phyloP scores from a whole-genome alignment of 1,140 invertebrate genomes.

The Ectropis grisescens region DNA sequence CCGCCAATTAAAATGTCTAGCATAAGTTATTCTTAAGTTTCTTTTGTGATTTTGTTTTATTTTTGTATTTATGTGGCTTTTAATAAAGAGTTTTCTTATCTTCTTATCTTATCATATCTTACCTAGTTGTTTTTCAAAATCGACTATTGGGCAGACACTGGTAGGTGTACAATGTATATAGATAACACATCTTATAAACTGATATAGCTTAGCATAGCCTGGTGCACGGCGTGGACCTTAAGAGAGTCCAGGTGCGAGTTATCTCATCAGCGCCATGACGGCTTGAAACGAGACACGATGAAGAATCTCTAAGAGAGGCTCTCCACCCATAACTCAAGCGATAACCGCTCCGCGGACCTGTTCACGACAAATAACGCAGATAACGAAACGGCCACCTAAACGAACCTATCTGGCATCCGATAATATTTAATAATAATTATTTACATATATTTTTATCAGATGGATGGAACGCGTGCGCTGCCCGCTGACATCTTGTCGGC shows the following conservation, averaged over 20 bases:
- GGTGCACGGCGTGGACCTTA: too few relatives aligned
- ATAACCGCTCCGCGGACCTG: conserved; percentile 50
- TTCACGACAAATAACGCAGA: conserved; percentile 63
- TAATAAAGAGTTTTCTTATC: too few relatives aligned
- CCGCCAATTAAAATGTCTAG: too few relatives aligned
- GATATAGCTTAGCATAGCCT: too few relatives aligned
- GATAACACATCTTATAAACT: too few relatives aligned
- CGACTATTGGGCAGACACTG: too few relatives aligned
- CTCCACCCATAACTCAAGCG: conserved; percentile 53
- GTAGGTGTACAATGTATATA: too few relatives aligned
- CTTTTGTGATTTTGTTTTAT: too few relatives aligned
- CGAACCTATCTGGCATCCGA: conserved; percentile 55
- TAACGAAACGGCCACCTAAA: conserved; percentile 58
- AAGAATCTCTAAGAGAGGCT: conserved; percentile 20
- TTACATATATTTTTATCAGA: conserved; percentile 41
- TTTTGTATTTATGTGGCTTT: too few relatives aligned
- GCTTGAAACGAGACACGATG: conserved; percentile 32
- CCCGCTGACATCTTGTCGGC: conserved; percentile 17
- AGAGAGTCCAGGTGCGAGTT: conserved; percentile 14
- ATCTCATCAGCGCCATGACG: conserved; percentile 15
- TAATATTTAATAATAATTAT: conserved; percentile 68
- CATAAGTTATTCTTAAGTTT: too few relatives aligned
- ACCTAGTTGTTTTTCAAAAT: too few relatives aligned
- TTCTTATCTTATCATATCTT: too few relatives aligned
- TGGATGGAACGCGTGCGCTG: conserved; percentile 21